Evolutionary conservation across 2,797 vertebrate genomes (phyloP), one percentile per base, ranked within the genome.

Genomic region (Crypturellus tataupa): DNA sequence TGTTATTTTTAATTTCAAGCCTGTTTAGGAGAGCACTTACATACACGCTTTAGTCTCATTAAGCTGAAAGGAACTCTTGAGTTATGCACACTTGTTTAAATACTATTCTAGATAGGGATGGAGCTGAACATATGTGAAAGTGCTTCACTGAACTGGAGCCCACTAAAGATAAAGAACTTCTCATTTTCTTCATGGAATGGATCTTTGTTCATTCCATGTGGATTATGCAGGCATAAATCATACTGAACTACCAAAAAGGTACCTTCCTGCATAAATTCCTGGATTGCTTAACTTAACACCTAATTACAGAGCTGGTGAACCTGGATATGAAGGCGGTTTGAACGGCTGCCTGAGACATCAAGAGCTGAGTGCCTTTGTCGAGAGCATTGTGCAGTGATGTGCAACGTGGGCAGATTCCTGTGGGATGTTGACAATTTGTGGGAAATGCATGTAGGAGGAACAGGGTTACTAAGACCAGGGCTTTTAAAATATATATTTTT

Each of bases 401-500:
- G 93, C 64, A 96, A 94, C 89, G 96, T 98, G 96, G 94, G 97
- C 83, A 93, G 96, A 95, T 96, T 97, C 90, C 95, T 96, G 96
- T 94, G 95, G 97, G 97, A 98, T 97, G 96, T 87, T 97, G 96
- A 96, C 96, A 97, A 90, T 97, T 97, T 96, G 94, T 96, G 95
- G 95, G 92, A 97, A 97, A 97, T 90, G 94, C 88, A 64, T 42
- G 85, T 95, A 92, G 96, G 97, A 97, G 92, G 88, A 97, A 95
- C 85, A 86, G 85, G 96, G 92, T 97, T 97, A 97, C 2, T 24
- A 97, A 97, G 96, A 96, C 95, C 82, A 94, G 85, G 42, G 75
- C 44, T 77, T 91, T 80, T n/a, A 56, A 16, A n/a, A 5, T 4
- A 31, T 20, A 27, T 46, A 27, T 27, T 51, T 8, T 20, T 68